phyloP scores from a whole-genome alignment of 2,113 vertebrate genomes.

The Apaloderma vittatum region DNA sequence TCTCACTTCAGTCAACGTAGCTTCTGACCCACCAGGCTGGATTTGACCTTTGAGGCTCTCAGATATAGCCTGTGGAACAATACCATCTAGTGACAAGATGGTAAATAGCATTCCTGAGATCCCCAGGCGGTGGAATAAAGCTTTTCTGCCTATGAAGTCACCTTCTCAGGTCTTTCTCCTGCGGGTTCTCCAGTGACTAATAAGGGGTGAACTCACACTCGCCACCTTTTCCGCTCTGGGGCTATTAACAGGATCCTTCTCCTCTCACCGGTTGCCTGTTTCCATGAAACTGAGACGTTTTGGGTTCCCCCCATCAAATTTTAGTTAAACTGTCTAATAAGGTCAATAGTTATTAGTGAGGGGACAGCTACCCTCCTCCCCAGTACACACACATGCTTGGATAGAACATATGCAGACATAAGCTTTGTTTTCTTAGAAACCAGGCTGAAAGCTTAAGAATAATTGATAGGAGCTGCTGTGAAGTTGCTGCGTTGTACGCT shows the following conservation, averaged over 20 bases:
- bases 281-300: background rate
- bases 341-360: background rate
- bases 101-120: constrained; percentile 66
- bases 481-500: background rate
- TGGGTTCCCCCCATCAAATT: background rate
- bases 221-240: background rate
- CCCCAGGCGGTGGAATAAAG: background rate
- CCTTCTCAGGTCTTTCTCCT: constrained; percentile 11
- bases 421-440: background rate
- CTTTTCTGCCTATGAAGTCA: background rate
- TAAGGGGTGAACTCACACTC: background rate
- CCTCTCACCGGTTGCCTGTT: background rate
- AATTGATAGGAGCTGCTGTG: background rate
- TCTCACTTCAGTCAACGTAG: background rate
- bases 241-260: background rate
- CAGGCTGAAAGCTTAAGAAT: background rate
- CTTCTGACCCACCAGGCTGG: background rate
- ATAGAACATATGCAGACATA: background rate
- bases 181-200: background rate
- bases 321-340: background rate
- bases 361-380: background rate
- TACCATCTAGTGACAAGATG: constrained; percentile 70
- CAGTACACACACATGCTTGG: background rate
- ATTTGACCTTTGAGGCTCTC: constrained; percentile 25
- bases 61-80: constrained; percentile 64